Evolutionary conservation across 2,797 vertebrate genomes (phyloP), one percentile per base, ranked within the genome.

Genomic region (Rhabdomys pumilio): DNA sequence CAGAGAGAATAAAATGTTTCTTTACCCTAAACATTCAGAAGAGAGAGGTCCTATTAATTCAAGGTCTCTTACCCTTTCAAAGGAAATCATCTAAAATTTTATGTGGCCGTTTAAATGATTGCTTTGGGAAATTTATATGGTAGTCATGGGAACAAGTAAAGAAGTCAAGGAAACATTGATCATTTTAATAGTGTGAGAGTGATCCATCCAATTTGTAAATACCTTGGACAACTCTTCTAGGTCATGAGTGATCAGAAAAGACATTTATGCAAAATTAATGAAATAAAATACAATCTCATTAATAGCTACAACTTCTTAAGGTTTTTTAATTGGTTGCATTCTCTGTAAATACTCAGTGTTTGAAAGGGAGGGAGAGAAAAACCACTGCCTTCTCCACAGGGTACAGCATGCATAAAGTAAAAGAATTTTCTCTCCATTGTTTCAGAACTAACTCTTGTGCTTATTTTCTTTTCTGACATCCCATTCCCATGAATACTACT

Each of bases 1-100:
- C 41, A 93, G 26, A 81, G 6, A 77, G 15, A 94, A 91, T 94
- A 67, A 91, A 96, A 96, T 12, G 15, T 72, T 93, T 93, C 80
- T 94, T 84, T 38, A 94, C 85, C 72, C 91, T 94, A 97, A 97
- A 97, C 91, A 88, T 93, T 61, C 81, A 95, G 73, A 91, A 96
- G 91, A 95, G 80, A 82, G 80, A 82, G 57, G 61, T 96, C 87
- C 87, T 93, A 96, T 96, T 97, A 97, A 97, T 96, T 96, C 97
- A 97, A 97, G 97, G 83, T 97, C 96, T 97, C 95, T 92, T 97
- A 96, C 89, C 90, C 84, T 96, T 98, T 95, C 96, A 97, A 97
- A 97, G 86, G 96, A 97, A 97, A 97, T 97, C 95, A 97, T 96
- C 95, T 97, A 97, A 97, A 98, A 97, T 96, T 97, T 98, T 97